Percentiles rank a stretch among this genome's conserved stretches.
These are phyloP conservation scores for Hemiprocne comata DNA, from an alignment of 2,113 vertebrate genomes.

Conservation along the genomic window DNA sequence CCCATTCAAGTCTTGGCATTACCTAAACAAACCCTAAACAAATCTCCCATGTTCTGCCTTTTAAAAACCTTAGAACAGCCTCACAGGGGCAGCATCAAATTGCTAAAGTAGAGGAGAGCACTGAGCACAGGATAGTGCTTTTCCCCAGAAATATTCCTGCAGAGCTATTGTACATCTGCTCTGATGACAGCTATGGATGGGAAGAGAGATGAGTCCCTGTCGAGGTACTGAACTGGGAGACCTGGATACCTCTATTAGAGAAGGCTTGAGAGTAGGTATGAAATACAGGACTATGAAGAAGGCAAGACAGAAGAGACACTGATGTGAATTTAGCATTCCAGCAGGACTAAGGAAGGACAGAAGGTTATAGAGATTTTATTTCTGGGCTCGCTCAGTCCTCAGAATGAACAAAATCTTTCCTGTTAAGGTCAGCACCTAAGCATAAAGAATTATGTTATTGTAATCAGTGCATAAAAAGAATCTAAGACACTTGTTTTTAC, in stretches of 20 bases:
- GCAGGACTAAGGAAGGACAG: background rate
- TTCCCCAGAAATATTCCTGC: background rate
- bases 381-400: background rate
- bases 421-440: background rate
- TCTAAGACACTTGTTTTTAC: background rate
- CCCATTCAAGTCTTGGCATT: background rate
- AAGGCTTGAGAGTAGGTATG: background rate
- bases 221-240: background rate
- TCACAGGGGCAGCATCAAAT: constrained; percentile 53
- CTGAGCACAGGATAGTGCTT: background rate
- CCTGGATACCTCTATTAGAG: background rate
- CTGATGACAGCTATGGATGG: background rate
- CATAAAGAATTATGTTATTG: background rate
- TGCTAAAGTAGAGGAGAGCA: constrained; percentile 47
- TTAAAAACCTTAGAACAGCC: constrained; percentile 33
- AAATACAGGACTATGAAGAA: background rate
- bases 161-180: background rate
- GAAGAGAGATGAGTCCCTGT: background rate
- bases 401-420: background rate
- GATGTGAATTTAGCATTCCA: background rate
- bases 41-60: background rate
- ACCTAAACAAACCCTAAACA: background rate
- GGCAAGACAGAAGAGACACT: background rate
- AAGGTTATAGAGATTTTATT: background rate
- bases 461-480: background rate